These are phyloP conservation scores for Aphaenogaster floridana DNA, from an alignment of 1,140 invertebrate species.

Conservation along the genomic window DNA sequence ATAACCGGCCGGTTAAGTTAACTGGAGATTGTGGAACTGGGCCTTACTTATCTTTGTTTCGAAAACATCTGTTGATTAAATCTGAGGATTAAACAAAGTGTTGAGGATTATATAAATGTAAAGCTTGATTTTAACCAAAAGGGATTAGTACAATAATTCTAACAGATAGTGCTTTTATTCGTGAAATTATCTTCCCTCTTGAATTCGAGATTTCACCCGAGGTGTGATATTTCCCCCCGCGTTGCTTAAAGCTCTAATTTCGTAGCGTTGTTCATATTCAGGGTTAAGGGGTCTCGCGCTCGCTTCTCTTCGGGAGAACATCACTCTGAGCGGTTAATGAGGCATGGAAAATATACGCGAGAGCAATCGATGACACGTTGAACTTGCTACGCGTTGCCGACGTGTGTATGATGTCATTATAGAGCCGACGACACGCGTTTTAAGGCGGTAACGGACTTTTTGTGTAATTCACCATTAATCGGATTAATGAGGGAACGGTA, in stretches of 20 bases:
- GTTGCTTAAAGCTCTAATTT: conserved; percentile 27
- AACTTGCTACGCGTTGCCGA: conserved; percentile 1
- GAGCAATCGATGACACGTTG: conserved; percentile 47
- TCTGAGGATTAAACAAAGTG: too few relatives aligned
- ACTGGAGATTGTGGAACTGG: too few relatives aligned
- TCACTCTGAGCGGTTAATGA: conserved; percentile 36
- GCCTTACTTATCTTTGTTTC: not conserved
- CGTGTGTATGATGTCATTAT: conserved; percentile 52
- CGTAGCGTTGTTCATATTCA: conserved; percentile 13
- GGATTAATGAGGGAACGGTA: conserved; percentile 81
- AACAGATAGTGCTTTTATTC: not conserved
- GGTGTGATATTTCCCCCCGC: not conserved
- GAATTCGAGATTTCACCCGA: conserved; percentile 15
- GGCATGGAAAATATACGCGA: conserved; percentile 2
- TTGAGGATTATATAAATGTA: not conserved
- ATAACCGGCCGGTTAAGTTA: too few relatives aligned
- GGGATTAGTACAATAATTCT: not conserved
- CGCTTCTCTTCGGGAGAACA: not conserved
- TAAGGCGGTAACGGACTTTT: conserved; percentile 83
- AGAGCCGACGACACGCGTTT: conserved; percentile 65
- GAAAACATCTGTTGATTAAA: not conserved
- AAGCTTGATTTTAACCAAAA: not conserved
- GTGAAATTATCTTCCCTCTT: not conserved
- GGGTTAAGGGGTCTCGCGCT: conserved; percentile 17
- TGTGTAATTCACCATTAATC: conserved; percentile 83